Evolutionary conservation across 2,888 invertebrate genomes (phyloP), one percentile per base, ranked within the genome.

Genomic region (Silvanus unidentatus): DNA sequence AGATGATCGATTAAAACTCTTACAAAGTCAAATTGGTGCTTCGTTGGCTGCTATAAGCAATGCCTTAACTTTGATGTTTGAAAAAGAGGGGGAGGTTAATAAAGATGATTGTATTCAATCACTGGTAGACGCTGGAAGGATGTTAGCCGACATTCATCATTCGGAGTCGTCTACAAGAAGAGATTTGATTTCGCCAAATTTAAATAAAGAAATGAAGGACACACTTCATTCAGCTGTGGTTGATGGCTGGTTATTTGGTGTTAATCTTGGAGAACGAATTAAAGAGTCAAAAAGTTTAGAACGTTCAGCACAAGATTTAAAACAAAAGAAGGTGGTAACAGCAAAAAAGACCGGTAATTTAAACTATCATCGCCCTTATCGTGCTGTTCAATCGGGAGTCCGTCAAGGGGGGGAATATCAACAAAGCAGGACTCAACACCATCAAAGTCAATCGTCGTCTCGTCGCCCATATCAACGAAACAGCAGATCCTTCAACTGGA

Each of bases 161-260:
- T n/a, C 40, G 6, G 10, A 40, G 13, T 16, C 39, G 5, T 6
- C 10, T 9, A 40, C 43, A 4, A 22, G 38, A 28, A 22, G 28
- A 40, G 40, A 22, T 13, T 29, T 44, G 14, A 40, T 40, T 14
- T 9, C 43, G 22, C n/a, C 27, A 6, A 40, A 30, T 42, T 30
- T 44, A 8, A 42, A 42, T 29, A 43, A 43, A 27, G 44, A 44
- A 4, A 14, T 43, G n/a, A 44, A 44, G 15, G 40, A 40, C 27
- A 44, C 44, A 5, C 40, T 44, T 8, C 4, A 44, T 4, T 12
- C 43, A 4, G 22, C 16, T 8, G 9, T 28, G 8, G 14, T 42
- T 10, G 41, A 43, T 39, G 22, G 15, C 3, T 44, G 9, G 14
- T 22, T 44, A 11, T 44, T 44, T 44, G 44, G 44, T 12, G 32